phyloP scores from a whole-genome alignment of 1,140 invertebrate genomes.

The Pissodes strobi region DNA sequence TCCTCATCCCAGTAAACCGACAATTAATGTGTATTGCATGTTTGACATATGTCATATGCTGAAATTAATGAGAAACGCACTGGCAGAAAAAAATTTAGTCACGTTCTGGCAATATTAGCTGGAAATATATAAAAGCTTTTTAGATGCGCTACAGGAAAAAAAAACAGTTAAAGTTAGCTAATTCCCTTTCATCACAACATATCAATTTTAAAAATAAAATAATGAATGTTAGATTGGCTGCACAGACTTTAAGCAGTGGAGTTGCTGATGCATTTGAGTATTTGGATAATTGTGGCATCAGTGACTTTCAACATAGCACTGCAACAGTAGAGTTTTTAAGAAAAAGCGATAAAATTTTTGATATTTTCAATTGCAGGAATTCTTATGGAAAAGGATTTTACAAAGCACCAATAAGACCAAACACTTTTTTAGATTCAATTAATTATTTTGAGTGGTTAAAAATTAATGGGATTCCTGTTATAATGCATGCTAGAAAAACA shows the following conservation, averaged over 20 bases:
- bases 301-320: constrained; percentile 36
- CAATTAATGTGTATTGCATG: constrained; percentile 38
- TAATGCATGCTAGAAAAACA: constrained; percentile 23
- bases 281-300: constrained; percentile 29
- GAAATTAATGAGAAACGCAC: constrained; percentile 42
- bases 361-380: constrained; percentile 43
- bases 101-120: constrained; percentile 38
- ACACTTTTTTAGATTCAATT: constrained; percentile 20
- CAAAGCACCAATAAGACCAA: constrained; percentile 42
- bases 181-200: constrained; percentile 37
- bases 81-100: constrained; percentile 35
- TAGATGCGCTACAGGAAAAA: constrained; percentile 41
- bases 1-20: neutral
- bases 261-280: constrained; percentile 49
- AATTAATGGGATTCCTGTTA: neutral
- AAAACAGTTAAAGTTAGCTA: constrained; percentile 42
- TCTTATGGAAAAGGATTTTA: constrained; percentile 42
- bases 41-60: constrained; percentile 44
- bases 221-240: constrained; percentile 46
- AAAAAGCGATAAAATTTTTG: constrained; percentile 47
- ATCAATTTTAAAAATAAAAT: constrained; percentile 41
- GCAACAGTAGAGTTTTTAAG: constrained; percentile 44
- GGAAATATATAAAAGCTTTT: constrained; percentile 37
- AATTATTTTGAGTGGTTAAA: constrained; percentile 11
- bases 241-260: constrained; percentile 42